Conservation (phyloP, 2,888 invertebrate genomes). For the Corythucha ciliata region DNA sequence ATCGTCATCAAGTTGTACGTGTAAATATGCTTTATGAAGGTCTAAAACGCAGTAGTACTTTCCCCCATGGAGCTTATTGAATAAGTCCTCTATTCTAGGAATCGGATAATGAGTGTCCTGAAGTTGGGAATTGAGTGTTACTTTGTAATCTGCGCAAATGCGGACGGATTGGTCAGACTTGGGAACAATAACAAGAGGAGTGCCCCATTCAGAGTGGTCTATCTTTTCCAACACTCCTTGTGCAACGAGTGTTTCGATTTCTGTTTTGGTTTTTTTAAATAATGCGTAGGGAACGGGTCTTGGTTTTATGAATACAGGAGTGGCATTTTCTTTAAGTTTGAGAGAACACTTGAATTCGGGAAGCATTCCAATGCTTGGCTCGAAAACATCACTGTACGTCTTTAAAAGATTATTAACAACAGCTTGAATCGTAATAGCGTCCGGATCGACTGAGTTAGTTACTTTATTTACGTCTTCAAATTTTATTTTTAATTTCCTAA, state of each 20-base stretch:
- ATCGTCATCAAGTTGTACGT: conserved; percentile 16
- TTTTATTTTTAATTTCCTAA: not conserved
- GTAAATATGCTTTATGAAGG: conserved; percentile 22
- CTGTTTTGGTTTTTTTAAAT: conserved; percentile 14
- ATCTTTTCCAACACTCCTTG: conserved; percentile 20
- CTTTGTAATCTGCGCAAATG: conserved; percentile 26
- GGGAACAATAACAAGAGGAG: conserved; percentile 23
- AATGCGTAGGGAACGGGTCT: conserved; percentile 7
- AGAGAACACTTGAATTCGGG: conserved; percentile 8
- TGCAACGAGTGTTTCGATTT: conserved; percentile 15
- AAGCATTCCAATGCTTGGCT: conserved; percentile 6
- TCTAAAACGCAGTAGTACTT: conserved; percentile 22
- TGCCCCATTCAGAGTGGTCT: conserved; percentile 23
- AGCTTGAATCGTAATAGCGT: not conserved
- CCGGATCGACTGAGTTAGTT: not conserved
- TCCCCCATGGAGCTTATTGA: conserved; percentile 17
- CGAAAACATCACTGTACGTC: conserved; percentile 26
- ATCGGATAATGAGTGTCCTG: conserved; percentile 14
- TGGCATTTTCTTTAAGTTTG: not conserved
- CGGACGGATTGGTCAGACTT: conserved; percentile 22
- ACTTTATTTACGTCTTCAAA: conserved; percentile 3
- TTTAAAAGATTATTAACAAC: no score
- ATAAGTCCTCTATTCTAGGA: conserved; percentile 24
- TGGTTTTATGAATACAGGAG: conserved; percentile 22
- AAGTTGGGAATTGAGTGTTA: conserved; percentile 20